Conservation (phyloP, 2,888 invertebrate species). For the Himalopsyche anomala region DNA sequence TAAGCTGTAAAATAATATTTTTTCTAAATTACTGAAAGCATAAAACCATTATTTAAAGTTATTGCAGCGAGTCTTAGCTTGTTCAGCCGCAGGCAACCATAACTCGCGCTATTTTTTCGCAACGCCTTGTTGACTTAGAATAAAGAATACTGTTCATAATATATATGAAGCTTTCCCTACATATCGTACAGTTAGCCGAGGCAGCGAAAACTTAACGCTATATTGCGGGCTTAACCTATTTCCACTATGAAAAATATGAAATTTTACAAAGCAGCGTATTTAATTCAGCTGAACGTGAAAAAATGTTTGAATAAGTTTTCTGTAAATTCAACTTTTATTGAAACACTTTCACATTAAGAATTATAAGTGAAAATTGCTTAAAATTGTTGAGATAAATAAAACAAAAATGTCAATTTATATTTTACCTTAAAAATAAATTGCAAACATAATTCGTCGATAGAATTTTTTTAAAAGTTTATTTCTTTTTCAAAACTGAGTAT, state of each 20-base stretch:
- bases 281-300: neutral
- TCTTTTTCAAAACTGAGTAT: no score
- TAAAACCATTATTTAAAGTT: conserved; percentile 5
- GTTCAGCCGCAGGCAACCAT: neutral
- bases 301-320: neutral
- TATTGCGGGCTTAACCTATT: conserved; percentile 25
- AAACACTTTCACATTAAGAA: no score
- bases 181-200: conserved; percentile 38
- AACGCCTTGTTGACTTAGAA: conserved; percentile 36
- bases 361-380: no score
- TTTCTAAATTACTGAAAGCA: conserved; percentile 11
- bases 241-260: neutral
- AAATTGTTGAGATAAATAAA: no score
- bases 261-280: neutral
- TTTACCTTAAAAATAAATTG: no score
- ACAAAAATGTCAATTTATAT: no score
- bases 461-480: no score
- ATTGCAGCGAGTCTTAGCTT: conserved; percentile 8
- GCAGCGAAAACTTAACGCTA: neutral
- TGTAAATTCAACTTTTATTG: no score
- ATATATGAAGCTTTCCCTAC: conserved; percentile 16
- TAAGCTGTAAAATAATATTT: no score
- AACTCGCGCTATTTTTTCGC: conserved; percentile 42
- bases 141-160: conserved; percentile 43
- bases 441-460: no score